Evolutionary conservation across 2,797 vertebrate species (phyloP).

Genomic region (Acanthurus leucopareius): DNA sequence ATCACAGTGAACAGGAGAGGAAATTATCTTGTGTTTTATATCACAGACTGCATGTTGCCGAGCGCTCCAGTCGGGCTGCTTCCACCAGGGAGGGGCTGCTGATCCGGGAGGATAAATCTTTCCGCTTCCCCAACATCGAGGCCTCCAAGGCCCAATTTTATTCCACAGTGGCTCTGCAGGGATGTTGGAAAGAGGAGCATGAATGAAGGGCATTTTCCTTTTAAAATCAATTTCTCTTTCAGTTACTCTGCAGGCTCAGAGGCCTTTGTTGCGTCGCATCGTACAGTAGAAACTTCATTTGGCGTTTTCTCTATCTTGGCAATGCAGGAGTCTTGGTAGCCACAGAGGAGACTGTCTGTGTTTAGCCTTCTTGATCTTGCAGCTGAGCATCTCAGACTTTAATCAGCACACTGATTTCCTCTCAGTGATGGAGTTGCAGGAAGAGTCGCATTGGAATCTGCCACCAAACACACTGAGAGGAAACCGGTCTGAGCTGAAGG

Average conservation of each 20-base stretch:
- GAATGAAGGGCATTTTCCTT: background rate
- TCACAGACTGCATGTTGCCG: background rate
- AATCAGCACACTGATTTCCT: background rate
- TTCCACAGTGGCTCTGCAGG: background rate
- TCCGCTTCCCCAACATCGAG: background rate
- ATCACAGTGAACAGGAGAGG: background rate
- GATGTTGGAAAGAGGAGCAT: background rate
- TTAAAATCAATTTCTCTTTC: background rate
- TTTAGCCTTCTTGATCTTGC: background rate
- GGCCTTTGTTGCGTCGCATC: background rate
- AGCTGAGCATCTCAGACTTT: background rate
- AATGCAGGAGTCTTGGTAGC: background rate
- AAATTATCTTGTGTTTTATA: background rate
- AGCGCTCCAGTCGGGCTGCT: background rate
- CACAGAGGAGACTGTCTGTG: background rate
- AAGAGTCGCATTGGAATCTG: background rate
- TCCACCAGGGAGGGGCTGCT: background rate
- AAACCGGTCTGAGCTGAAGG: too few relatives aligned
- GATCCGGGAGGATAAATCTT: background rate
- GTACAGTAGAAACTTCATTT: background rate
- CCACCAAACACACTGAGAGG: too few relatives aligned
- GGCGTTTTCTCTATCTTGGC: background rate
- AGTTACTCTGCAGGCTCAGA: background rate
- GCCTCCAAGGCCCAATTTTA: background rate
- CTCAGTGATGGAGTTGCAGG: background rate